A percentile compares a stretch with the other conserved stretches of the same genome.
Conservation (phyloP, 2,888 invertebrate species). For the Cephus nigrinus region DNA sequence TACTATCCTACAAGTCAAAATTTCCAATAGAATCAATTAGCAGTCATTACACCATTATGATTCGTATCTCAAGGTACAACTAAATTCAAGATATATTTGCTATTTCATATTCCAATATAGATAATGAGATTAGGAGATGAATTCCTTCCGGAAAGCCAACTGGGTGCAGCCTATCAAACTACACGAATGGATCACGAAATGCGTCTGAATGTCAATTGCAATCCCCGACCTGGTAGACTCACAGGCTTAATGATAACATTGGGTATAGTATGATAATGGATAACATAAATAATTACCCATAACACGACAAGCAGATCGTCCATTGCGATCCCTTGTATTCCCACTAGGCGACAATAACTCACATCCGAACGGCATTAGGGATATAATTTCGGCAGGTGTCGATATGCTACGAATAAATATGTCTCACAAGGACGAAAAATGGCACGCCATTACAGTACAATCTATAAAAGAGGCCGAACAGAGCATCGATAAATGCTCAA, state of each 20-base stretch:
- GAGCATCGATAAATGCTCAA: constrained; percentile 28
- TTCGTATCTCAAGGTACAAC: not conserved
- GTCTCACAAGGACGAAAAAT: constrained; percentile 38
- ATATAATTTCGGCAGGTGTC: constrained; percentile 38
- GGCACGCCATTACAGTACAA: constrained; percentile 36
- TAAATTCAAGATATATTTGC: not conserved
- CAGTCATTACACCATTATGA: not conserved
- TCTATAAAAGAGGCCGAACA: constrained; percentile 38
- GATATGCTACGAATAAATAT: constrained; percentile 42
- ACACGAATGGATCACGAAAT: constrained; percentile 37
- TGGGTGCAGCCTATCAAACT: constrained; percentile 37
- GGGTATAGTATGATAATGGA: constrained; percentile 56
- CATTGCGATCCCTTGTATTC: not conserved
- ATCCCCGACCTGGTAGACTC: constrained; percentile 61
- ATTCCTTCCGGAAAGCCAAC: constrained; percentile 30
- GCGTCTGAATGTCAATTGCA: constrained; percentile 38
- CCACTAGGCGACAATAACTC: constrained; percentile 33
- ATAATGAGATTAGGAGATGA: constrained; percentile 35
- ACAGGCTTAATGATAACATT: constrained; percentile 71
- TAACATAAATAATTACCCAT: not conserved
- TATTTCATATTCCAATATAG: constrained; percentile 19
- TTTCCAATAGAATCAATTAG: not conserved
- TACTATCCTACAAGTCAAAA: not conserved
- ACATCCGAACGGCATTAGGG: constrained; percentile 32
- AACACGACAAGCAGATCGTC: not conserved